Evolutionary conservation across 53 echinoderm and acorn worm genomes (phyloP).

Genomic region (Pentamera pediparva): DNA sequence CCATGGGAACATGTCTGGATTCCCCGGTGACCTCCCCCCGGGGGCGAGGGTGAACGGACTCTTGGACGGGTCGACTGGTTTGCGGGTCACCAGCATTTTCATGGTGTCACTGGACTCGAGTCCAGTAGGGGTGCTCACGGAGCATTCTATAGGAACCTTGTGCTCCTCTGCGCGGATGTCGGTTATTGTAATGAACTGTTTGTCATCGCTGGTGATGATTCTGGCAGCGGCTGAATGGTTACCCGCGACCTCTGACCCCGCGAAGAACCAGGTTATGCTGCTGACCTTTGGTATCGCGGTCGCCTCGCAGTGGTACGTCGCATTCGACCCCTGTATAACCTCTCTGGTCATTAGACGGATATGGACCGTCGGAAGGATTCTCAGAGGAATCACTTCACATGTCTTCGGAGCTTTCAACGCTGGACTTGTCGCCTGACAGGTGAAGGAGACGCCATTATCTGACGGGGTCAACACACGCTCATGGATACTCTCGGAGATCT

Average conservation of each 20-base stretch:
- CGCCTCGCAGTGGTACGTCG: conserved; percentile 71
- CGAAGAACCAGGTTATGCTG: conserved; percentile 61
- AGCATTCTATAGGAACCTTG: conserved; percentile 52
- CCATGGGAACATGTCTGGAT: conserved; percentile 7
- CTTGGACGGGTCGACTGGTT: conserved; percentile 1
- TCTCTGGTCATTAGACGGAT: conserved; percentile 54
- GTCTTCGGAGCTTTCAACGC: conserved; percentile 55
- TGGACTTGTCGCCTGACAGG: conserved; percentile 78
- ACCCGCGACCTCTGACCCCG: conserved; percentile 7
- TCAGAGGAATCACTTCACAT: conserved; percentile 78
- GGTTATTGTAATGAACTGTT: conserved; percentile 56
- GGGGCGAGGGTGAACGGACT: neutral
- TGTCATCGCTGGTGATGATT: conserved; percentile 50
- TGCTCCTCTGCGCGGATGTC: conserved; percentile 55
- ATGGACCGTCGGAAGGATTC: conserved; percentile 67
- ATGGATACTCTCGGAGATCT: conserved; percentile 55
- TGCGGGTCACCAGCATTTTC: conserved; percentile 27
- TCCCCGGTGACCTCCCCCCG: neutral
- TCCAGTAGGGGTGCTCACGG: conserved; percentile 63
- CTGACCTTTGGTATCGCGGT: conserved; percentile 68
- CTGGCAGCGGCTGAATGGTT: conserved; percentile 38
- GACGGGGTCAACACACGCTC: conserved; percentile 64
- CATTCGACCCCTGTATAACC: conserved; percentile 67
- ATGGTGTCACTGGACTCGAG: conserved; percentile 52
- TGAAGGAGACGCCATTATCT: conserved; percentile 85